Evolutionary conservation across 2,888 invertebrate genomes (phyloP).

Genomic region (Lasioglossum lativentre): DNA sequence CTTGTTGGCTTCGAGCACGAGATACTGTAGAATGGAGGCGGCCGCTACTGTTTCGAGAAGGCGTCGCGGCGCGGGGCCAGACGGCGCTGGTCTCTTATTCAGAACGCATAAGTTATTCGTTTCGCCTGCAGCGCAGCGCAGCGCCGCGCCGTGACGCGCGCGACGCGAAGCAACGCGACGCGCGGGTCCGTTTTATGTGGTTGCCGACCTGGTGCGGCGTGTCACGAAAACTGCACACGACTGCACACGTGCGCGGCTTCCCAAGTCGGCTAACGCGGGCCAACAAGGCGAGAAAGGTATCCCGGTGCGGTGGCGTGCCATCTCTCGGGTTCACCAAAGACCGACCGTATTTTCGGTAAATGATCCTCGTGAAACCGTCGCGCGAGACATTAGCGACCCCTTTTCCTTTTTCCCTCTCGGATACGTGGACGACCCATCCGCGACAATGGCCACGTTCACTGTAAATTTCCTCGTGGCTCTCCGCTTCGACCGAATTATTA

Average conservation of each 20-base stretch:
- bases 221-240: slow-evolving; percentile 62
- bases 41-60: slow-evolving; percentile 21
- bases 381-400: slow-evolving; percentile 41
- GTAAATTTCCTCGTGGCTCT: neutral
- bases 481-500: neutral
- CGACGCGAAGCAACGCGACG: neutral
- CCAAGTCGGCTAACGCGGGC: slow-evolving; percentile 42
- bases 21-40: neutral
- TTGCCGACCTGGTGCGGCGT: slow-evolving; percentile 26
- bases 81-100: slow-evolving; percentile 62
- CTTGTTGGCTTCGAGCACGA: neutral
- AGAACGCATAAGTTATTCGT: slow-evolving; percentile 69
- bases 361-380: slow-evolving; percentile 48
- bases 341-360: slow-evolving; percentile 41
- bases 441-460: slow-evolving; percentile 1
- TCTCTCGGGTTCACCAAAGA: slow-evolving; percentile 19
- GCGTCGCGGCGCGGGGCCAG: slow-evolving; percentile 43
- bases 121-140: slow-evolving; percentile 58
- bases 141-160: neutral
- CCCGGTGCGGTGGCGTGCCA: slow-evolving; percentile 20
- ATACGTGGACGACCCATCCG: neutral
- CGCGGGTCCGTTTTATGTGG: slow-evolving; percentile 55
- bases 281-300: slow-evolving; percentile 35
- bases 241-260: slow-evolving; percentile 64
- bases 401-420: neutral